These are phyloP conservation scores for Drosophila koepferae DNA, from an alignment of 2,888 invertebrate genomes.

Conservation along the genomic window DNA sequence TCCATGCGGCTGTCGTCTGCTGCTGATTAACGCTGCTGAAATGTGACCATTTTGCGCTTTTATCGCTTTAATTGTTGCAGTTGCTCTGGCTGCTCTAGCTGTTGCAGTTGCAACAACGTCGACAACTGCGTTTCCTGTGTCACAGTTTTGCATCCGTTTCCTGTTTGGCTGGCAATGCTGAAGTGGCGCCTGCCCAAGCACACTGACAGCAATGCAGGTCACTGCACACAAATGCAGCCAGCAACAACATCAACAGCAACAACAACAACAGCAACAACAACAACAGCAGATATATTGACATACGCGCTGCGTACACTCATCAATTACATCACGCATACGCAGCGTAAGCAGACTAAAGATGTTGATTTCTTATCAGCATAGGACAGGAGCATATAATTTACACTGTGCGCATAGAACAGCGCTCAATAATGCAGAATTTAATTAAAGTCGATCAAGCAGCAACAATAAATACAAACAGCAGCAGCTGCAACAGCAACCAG, in stretches of 20 bases:
- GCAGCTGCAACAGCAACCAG: constrained; percentile 1
- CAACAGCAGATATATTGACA: background rate
- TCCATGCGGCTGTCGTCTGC: constrained; percentile 47
- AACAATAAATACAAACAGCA: constrained; percentile 1
- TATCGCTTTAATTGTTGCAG: constrained; percentile 77
- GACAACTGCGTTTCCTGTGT: constrained; percentile 64
- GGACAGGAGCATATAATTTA: constrained; percentile 4
- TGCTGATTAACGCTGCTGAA: constrained; percentile 71
- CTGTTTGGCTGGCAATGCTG: constrained; percentile 29
- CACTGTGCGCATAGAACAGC: constrained; percentile 3
- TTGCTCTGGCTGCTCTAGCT: constrained; percentile 11
- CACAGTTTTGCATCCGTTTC: constrained; percentile 76
- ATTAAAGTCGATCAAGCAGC: constrained; percentile 29
- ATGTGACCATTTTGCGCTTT: constrained; percentile 71
- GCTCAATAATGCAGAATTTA: constrained; percentile 19
- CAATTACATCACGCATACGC: constrained; percentile 59
- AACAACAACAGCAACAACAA: background rate
- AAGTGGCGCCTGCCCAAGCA: constrained; percentile 31
- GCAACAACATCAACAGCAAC: background rate
- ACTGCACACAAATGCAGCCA: constrained; percentile 31
- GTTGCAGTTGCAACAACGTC: constrained; percentile 17
- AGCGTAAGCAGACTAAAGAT: constrained; percentile 27
- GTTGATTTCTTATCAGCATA: constrained; percentile 49
- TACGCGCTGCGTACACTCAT: constrained; percentile 30
- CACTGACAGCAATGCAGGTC: constrained; percentile 71